phyloP scores from a whole-genome alignment of 2,888 invertebrate genomes.

The Hymenopus coronatus region DNA sequence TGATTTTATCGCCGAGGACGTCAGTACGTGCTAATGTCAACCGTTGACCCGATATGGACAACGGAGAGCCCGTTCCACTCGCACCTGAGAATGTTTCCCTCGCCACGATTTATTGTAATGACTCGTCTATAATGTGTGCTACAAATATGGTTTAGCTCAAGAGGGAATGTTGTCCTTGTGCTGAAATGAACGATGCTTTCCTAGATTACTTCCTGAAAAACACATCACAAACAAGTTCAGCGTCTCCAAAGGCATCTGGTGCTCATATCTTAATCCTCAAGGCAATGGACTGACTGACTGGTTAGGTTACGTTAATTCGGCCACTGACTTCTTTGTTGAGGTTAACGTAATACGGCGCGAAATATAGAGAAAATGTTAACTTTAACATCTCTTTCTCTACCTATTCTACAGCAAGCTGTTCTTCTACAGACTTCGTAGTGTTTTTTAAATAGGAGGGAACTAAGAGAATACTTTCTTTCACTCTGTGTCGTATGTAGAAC shows the following conservation, averaged over 20 bases:
- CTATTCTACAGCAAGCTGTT: no score
- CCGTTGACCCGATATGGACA: neutral
- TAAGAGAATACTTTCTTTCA: no score
- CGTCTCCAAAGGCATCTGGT: neutral
- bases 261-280: neutral
- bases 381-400: no score
- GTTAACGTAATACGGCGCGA: no score
- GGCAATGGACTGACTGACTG: no score
- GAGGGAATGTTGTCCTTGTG: neutral
- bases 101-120: neutral
- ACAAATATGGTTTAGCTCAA: neutral
- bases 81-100: neutral
- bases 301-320: no score
- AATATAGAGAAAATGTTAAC: no score
- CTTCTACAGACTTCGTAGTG: no score
- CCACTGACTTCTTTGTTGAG: no score
- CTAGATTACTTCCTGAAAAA: neutral
- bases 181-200: neutral
- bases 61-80: neutral
- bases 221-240: neutral
- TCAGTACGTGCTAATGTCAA: neutral
- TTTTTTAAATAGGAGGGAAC: no score
- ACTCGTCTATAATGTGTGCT: neutral
- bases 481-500: no score
- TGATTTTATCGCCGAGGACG: neutral